Conservation (phyloP, 2,888 invertebrate species). For the Agrotis exclamationis region DNA sequence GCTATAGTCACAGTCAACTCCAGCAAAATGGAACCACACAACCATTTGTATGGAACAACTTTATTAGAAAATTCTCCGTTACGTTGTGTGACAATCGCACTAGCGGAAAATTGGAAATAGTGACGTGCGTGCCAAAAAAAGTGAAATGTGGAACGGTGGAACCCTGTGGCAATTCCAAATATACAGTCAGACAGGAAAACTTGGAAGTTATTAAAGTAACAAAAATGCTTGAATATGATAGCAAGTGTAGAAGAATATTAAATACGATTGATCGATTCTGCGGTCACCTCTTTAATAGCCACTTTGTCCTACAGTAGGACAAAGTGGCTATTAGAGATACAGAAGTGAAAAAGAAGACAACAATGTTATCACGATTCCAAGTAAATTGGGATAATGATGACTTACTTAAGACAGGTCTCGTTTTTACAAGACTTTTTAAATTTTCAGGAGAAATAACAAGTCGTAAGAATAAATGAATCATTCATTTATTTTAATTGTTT, state of each 20-base stretch:
- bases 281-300: no score
- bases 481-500: neutral
- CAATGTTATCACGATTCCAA: no score
- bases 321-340: no score
- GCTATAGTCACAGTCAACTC: constrained; percentile 40
- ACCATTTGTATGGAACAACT: constrained; percentile 66
- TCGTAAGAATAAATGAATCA: no score
- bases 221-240: constrained; percentile 3
- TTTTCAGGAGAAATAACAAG: no score
- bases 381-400: no score
- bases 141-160: constrained; percentile 32
- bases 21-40: constrained; percentile 57
- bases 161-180: constrained; percentile 33
- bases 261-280: no score
- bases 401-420: neutral
- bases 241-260: no score
- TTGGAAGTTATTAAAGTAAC: constrained; percentile 3
- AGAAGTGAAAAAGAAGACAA: no score
- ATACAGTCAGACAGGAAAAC: constrained; percentile 16
- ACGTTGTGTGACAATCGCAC: constrained; percentile 64
- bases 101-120: constrained; percentile 73
- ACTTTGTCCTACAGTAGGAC: no score
- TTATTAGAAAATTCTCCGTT: constrained; percentile 67
- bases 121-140: constrained; percentile 66
- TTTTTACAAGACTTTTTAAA: neutral